Evolutionary conservation across 2,113 vertebrate species (phyloP).

Genomic region (Rousettus leschenaultii): DNA sequence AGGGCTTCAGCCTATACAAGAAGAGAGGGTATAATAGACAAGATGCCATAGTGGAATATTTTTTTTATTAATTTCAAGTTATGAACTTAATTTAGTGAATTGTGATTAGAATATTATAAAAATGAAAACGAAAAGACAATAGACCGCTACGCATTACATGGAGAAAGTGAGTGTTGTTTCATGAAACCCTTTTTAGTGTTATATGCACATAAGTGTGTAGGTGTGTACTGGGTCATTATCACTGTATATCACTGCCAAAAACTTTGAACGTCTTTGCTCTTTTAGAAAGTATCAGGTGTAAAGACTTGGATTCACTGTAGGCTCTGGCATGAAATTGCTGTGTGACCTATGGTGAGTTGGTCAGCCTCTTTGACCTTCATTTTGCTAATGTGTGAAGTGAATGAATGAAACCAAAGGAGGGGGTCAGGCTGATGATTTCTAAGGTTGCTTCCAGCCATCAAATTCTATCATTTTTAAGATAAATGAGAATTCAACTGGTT

Average conservation of each 20-base stretch:
- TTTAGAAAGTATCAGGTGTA: not conserved
- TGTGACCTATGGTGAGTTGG: not conserved
- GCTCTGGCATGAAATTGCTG: not conserved
- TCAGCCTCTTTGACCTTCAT: not conserved
- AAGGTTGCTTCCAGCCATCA: not conserved
- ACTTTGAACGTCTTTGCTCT: not conserved
- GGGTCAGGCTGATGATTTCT: not conserved
- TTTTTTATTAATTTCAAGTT: not conserved
- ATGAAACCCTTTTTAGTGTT: not conserved
- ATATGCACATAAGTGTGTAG: accelerated
- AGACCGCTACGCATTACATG: not conserved
- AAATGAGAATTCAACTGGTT: not conserved
- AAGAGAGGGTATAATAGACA: not conserved
- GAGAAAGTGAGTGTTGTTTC: not conserved
- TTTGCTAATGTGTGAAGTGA: not conserved
- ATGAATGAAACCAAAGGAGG: not conserved
- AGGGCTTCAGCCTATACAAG: not conserved
- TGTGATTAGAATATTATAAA: not conserved
- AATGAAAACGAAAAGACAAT: not conserved
- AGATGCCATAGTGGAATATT: not conserved
- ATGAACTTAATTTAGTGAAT: not conserved
- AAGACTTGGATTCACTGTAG: not conserved
- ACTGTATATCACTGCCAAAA: not conserved
- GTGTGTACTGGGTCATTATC: not conserved
- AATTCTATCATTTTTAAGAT: not conserved